These are phyloP conservation scores for Drosophila falleni DNA, from an alignment of 2,888 invertebrate species.

Conservation along the genomic window DNA sequence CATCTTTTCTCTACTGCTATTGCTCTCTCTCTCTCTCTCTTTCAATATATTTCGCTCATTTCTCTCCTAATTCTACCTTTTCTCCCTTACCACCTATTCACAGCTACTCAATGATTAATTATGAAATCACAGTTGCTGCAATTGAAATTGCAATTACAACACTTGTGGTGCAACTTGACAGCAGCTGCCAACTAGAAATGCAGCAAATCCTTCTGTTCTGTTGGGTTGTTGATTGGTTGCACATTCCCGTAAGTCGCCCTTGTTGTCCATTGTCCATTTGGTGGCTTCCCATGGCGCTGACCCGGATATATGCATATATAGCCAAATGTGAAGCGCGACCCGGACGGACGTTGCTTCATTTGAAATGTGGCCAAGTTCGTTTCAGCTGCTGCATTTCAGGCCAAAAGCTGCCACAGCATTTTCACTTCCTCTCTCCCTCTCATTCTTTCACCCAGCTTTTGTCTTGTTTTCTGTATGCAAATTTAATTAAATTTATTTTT, in stretches of 20 bases:
- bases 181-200: conserved; percentile 37
- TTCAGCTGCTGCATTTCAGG: conserved; percentile 30
- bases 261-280: conserved; percentile 43
- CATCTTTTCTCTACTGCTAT: background rate
- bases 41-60: background rate
- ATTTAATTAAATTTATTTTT: conserved; percentile 54
- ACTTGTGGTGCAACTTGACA: conserved; percentile 33
- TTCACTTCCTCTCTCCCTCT: conserved; percentile 11
- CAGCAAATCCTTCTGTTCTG: conserved; percentile 31
- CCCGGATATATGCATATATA: conserved; percentile 3
- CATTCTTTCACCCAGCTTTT: background rate
- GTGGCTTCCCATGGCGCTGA: conserved; percentile 1
- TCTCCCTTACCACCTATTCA: background rate
- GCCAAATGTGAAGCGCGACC: conserved; percentile 10
- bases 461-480: conserved; percentile 44
- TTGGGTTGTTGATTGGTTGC: background rate
- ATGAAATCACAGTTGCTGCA: conserved; percentile 62
- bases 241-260: background rate
- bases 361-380: conserved; percentile 49
- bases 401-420: conserved; percentile 42
- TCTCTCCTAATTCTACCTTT: background rate
- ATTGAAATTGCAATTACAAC: conserved; percentile 48
- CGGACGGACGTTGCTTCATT: conserved; percentile 19
- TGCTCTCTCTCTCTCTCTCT: background rate
- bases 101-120: conserved; percentile 48